Conservation (phyloP, 2,113 vertebrate genomes). For the Vulpes vulpes region DNA sequence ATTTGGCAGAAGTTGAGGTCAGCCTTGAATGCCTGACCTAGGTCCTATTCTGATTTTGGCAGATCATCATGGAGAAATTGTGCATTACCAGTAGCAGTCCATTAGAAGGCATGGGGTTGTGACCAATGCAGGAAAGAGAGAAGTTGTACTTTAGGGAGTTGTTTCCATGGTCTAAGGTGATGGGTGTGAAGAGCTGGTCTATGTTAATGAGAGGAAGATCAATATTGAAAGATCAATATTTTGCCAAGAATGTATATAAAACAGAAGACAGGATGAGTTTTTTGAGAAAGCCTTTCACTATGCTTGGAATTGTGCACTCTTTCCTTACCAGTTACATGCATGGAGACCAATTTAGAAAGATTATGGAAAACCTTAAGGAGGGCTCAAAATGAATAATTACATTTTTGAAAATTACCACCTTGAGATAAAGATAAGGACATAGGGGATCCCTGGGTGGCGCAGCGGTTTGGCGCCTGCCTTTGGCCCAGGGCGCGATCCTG, state of each 20-base stretch:
- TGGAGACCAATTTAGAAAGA: neutral
- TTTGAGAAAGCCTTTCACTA: neutral
- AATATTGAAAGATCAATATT: neutral
- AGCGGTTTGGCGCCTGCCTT: no score
- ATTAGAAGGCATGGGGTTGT: rapidly evolving
- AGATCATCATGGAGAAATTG: neutral
- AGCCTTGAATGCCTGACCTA: neutral
- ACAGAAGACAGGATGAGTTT: neutral
- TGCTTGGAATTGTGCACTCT: neutral
- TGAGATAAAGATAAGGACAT: neutral
- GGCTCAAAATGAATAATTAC: neutral
- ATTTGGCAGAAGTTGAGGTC: neutral
- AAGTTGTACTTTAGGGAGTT: neutral
- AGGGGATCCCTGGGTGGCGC: no score
- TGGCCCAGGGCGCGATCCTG: no score
- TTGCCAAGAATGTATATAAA: neutral
- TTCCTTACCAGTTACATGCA: neutral
- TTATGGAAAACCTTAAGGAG: neutral
- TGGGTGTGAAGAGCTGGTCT: neutral
- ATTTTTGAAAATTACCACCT: neutral
- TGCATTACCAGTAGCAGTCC: neutral
- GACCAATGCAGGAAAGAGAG: neutral
- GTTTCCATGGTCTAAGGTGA: neutral
- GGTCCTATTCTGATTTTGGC: neutral
- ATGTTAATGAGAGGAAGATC: neutral